Conservation (phyloP, 2,113 vertebrate genomes). For the Smithornis capensis region DNA sequence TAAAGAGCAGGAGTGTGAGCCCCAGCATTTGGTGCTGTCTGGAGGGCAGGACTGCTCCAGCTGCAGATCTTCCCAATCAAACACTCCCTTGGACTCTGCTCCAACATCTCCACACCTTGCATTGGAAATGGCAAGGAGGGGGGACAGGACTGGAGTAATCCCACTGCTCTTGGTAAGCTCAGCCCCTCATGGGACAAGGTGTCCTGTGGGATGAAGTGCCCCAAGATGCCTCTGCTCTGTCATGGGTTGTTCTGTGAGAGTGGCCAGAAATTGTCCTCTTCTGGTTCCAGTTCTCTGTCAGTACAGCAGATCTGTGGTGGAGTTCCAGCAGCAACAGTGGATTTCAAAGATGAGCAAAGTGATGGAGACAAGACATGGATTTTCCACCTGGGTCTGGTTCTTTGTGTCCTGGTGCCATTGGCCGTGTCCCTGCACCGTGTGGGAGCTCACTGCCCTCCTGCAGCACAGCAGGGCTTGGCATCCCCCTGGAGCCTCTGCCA, state of each 20-base stretch:
- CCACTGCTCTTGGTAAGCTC: neutral
- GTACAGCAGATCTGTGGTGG: too few species aligned
- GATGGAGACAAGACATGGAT: neutral
- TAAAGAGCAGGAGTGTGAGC: neutral
- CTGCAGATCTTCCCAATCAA: neutral
- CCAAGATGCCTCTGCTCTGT: neutral
- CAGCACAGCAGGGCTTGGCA: neutral
- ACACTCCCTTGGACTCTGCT: neutral
- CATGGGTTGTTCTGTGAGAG: neutral
- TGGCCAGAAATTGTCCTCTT: neutral
- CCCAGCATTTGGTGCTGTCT: neutral
- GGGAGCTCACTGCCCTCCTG: neutral
- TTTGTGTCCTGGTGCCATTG: neutral
- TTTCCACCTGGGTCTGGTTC: rapidly evolving
- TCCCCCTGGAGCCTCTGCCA: neutral
- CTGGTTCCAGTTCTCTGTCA: neutral
- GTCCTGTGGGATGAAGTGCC: neutral
- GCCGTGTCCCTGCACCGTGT: rapidly evolving
- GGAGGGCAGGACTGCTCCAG: neutral
- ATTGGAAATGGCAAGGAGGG: neutral
- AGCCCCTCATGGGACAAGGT: neutral
- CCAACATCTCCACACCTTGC: rapidly evolving
- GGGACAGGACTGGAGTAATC: neutral
- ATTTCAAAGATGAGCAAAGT: neutral
- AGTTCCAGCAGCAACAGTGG: neutral